These are phyloP conservation scores for Camponotus vicinus DNA, from an alignment of 1,140 invertebrate genomes.

Conservation along the genomic window DNA sequence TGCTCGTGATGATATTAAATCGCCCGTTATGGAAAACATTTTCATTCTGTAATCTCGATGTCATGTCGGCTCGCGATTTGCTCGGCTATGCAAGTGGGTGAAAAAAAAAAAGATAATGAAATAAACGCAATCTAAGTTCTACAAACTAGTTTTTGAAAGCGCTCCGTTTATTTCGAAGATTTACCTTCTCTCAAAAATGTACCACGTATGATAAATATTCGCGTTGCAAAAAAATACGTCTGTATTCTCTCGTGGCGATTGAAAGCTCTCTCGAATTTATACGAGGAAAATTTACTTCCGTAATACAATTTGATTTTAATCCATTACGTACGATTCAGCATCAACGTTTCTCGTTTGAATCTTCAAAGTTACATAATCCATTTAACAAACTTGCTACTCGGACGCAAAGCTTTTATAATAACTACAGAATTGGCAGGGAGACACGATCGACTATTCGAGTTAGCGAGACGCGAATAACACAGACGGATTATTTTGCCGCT, in stretches of 20 bases:
- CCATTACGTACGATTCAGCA: conserved; percentile 37
- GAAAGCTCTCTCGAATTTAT: conserved; percentile 13
- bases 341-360: conserved; percentile 40
- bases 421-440: neutral
- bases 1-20: conserved; percentile 49
- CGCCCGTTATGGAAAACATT: conserved; percentile 59
- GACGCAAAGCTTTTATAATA: conserved; percentile 41
- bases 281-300: conserved; percentile 18
- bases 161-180: neutral
- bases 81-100: conserved; percentile 5
- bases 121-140: conserved; percentile 32
- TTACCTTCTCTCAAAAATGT: neutral
- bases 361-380: conserved; percentile 43
- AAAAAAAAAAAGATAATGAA: conserved; percentile 32
- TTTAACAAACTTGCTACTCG: conserved; percentile 52
- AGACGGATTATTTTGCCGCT: neutral
- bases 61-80: conserved; percentile 24
- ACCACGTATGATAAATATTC: too few relatives aligned
- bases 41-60: conserved; percentile 55
- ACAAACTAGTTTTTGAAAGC: neutral
- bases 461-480: conserved; percentile 1
- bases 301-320: conserved; percentile 36
- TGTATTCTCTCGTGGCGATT: neutral
- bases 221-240: neutral
- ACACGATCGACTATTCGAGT: conserved; percentile 2